A percentile compares a stretch with the other conserved stretches of the same genome.
These are phyloP conservation scores for Colinus virginianus DNA, from an alignment of 2,113 vertebrate genomes.

Conservation along the genomic window DNA sequence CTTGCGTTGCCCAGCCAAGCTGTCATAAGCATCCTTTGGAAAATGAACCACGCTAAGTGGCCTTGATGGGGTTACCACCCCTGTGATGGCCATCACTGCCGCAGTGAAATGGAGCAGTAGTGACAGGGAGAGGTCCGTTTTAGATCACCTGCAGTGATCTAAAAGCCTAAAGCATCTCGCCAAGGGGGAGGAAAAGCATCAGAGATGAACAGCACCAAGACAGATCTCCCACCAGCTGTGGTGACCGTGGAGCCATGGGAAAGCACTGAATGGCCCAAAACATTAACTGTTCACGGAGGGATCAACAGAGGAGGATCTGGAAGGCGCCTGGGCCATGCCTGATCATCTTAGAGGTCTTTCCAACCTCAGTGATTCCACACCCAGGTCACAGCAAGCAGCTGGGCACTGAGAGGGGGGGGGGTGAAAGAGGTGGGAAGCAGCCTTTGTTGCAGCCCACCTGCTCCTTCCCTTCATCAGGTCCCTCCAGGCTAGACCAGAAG, in stretches of 20 bases:
- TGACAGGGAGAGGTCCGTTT: constrained; percentile 76
- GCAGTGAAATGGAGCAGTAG: constrained; percentile 78
- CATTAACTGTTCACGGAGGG: not conserved
- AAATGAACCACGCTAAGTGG: constrained; percentile 81
- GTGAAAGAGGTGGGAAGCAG: not conserved
- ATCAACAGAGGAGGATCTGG: not conserved
- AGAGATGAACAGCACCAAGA: constrained; percentile 60
- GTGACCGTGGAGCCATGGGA: not conserved
- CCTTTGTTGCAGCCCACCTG: not conserved
- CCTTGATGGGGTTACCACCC: constrained; percentile 78
- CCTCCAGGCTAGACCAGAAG: not conserved
- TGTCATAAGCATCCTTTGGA: constrained; percentile 78
- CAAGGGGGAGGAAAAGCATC: constrained; percentile 70
- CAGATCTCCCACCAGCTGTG: rapidly evolving
- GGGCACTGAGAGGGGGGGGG: not conserved
- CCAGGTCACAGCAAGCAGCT: not conserved
- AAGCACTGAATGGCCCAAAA: not conserved
- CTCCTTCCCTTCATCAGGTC: rapidly evolving
- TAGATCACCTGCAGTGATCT: constrained; percentile 77
- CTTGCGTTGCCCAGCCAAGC: constrained; percentile 82
- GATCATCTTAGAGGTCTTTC: too few relatives aligned
- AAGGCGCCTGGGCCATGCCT: not conserved
- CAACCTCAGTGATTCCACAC: too few relatives aligned
- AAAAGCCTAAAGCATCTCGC: constrained; percentile 73
- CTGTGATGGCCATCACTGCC: constrained; percentile 77